A percentile compares a stretch with the other conserved stretches of the same genome.
These are phyloP conservation scores for Drosophila borborema DNA, from an alignment of 2,888 invertebrate species.

Conservation along the genomic window DNA sequence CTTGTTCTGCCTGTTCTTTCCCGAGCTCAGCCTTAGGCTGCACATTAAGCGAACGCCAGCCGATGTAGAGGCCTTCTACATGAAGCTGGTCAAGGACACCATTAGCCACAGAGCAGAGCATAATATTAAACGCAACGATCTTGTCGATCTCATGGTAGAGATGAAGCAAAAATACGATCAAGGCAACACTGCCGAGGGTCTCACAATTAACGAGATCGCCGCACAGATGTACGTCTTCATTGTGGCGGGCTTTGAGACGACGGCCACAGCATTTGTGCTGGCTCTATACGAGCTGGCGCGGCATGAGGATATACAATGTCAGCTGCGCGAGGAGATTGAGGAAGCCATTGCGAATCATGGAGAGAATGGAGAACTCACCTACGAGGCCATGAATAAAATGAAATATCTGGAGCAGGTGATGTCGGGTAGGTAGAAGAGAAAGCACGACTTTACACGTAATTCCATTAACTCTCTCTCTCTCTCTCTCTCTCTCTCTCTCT, in stretches of 20 bases:
- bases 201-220: constrained; percentile 79
- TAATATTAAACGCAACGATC: constrained; percentile 86
- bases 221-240: constrained; percentile 82
- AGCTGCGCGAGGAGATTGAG: constrained; percentile 84
- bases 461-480: neutral
- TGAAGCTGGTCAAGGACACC: constrained; percentile 65
- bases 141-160: constrained; percentile 85
- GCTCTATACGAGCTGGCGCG: constrained; percentile 78
- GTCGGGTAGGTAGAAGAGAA: constrained; percentile 77
- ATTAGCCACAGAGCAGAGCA: constrained; percentile 67
- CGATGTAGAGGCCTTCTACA: constrained; percentile 85
- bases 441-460: neutral
- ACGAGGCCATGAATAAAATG: constrained; percentile 83
- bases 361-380: constrained; percentile 80
- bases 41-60: constrained; percentile 59
- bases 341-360: constrained; percentile 61
- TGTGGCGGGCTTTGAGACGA: constrained; percentile 88
- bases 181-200: constrained; percentile 70
- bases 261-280: constrained; percentile 87
- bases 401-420: constrained; percentile 85
- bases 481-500: neutral
- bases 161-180: constrained; percentile 64
- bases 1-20: constrained; percentile 58
- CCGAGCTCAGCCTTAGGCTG: constrained; percentile 64
- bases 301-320: constrained; percentile 71